Evolutionary conservation across 1,140 invertebrate species (phyloP).

Genomic region (Atta cephalotes): DNA sequence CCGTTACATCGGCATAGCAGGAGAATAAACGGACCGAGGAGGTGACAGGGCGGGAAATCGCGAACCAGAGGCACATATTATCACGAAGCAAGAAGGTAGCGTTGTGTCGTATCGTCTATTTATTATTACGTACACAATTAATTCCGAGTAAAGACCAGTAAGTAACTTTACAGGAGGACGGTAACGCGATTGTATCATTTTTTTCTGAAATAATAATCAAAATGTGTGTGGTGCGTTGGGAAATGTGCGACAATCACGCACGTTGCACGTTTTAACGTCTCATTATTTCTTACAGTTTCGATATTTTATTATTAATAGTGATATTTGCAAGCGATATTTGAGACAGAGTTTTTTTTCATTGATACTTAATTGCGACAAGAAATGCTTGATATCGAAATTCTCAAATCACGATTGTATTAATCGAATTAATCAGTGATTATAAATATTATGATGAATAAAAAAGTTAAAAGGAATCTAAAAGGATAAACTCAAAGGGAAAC

Average conservation of each 20-base stretch:
- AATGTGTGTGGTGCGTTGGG: too few species aligned
- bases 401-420: not conserved
- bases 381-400: not conserved
- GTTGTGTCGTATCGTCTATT: conserved; percentile 21
- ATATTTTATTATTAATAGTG: not conserved
- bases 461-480: not conserved
- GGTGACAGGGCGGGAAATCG: conserved; percentile 84
- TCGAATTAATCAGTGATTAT: not conserved
- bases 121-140: not conserved
- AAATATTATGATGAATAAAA: not conserved
- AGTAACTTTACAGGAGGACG: not conserved
- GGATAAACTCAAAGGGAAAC: not conserved
- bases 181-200: too few species aligned
- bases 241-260: not conserved
- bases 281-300: not conserved
- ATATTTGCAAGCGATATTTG: not conserved
- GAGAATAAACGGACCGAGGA: conserved; percentile 82
- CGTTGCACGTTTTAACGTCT: not conserved
- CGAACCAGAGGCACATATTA: conserved; percentile 85
- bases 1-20: conserved; percentile 86
- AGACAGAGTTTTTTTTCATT: not conserved
- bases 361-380: not conserved
- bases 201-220: not conserved
- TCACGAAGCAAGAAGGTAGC: conserved; percentile 80
- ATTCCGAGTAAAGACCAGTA: not conserved